Percentiles rank a stretch among this genome's conserved stretches.
Evolutionary conservation across 2,888 invertebrate species (phyloP).

Genomic region (Coremacera marginata): DNA sequence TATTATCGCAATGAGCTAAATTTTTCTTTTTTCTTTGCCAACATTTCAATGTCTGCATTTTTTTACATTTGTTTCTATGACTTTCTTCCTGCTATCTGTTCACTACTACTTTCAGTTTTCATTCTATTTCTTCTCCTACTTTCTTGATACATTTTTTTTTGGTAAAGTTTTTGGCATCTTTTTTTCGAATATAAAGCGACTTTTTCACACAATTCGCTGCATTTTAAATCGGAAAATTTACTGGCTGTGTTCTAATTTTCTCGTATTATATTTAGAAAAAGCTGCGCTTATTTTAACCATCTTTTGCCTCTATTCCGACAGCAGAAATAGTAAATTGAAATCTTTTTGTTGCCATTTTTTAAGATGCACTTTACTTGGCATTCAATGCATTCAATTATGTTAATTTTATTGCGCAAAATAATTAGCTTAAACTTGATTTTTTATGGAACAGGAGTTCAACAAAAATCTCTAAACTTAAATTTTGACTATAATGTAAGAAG

Average conservation of each 20-base stretch:
- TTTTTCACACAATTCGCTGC: background rate
- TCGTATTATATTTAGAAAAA: background rate
- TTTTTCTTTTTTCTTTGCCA: background rate
- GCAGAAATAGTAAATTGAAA: background rate
- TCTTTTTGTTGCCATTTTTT: background rate
- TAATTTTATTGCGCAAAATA: background rate
- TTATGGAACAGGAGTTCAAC: no score
- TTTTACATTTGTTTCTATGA: background rate
- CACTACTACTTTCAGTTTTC: background rate
- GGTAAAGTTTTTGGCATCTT: background rate
- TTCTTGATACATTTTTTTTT: background rate
- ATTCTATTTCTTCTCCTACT: background rate
- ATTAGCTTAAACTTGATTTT: no score
- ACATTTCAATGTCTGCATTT: constrained; percentile 1
- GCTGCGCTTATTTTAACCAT: no score
- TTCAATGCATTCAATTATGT: background rate
- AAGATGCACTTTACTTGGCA: no score
- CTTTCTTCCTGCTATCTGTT: background rate
- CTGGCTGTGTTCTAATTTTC: background rate
- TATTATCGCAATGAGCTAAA: constrained; percentile 4
- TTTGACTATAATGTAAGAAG: no score
- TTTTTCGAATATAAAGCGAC: background rate
- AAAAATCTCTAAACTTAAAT: no score
- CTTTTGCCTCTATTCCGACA: background rate
- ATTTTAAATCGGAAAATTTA: background rate